Conservation (phyloP, 2,113 vertebrate genomes). For the Rhadina sibilatrix region DNA sequence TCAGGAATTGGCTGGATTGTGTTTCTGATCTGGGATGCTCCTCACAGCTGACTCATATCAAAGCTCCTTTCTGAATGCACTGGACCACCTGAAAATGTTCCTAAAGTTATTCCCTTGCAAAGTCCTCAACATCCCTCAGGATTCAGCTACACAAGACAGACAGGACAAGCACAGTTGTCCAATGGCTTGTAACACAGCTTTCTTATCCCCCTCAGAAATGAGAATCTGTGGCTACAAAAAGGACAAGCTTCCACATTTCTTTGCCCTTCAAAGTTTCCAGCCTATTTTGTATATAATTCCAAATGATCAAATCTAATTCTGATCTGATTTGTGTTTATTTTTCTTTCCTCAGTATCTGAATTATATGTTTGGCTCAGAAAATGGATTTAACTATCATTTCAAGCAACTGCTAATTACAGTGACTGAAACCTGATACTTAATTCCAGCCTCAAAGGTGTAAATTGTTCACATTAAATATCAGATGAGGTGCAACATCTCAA, state of each 20-base stretch:
- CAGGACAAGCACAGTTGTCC: background rate
- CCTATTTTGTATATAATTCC: background rate
- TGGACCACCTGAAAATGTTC: background rate
- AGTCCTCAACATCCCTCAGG: background rate
- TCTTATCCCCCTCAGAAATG: background rate
- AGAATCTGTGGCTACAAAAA: background rate
- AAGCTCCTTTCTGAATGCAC: background rate
- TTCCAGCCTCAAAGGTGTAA: background rate
- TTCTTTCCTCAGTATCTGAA: background rate
- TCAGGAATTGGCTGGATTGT: background rate
- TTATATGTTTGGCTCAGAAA: background rate
- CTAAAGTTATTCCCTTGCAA: background rate
- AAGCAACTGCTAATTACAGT: background rate
- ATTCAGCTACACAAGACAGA: background rate
- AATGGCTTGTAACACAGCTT: background rate
- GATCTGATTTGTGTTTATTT: background rate
- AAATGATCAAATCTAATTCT: background rate
- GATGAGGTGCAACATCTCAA: background rate
- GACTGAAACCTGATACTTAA: background rate
- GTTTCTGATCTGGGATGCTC: background rate
- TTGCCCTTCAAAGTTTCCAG: background rate
- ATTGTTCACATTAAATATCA: background rate
- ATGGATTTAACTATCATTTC: background rate
- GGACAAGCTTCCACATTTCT: background rate
- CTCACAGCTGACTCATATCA: background rate